Evolutionary conservation across 1,140 invertebrate genomes (phyloP).

Genomic region (Bombus fervidus): DNA sequence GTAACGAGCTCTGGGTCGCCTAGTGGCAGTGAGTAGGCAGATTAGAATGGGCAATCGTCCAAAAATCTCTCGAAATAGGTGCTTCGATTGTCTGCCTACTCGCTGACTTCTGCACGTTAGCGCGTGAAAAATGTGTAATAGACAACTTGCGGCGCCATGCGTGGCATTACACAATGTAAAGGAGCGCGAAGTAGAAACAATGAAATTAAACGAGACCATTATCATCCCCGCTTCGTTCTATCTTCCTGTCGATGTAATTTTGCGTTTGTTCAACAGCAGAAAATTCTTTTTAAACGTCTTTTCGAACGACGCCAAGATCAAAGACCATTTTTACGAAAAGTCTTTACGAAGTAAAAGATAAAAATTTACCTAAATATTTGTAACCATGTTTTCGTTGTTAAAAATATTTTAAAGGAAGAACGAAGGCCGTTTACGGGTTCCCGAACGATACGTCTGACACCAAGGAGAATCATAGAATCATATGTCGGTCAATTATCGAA

Average conservation of each 20-base stretch:
- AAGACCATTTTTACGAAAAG: neutral
- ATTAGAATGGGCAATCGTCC: conserved; percentile 62
- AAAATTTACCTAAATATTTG: neutral
- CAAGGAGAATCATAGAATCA: too few species aligned
- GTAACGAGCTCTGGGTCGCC: conserved; percentile 60
- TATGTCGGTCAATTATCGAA: neutral
- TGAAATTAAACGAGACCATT: neutral
- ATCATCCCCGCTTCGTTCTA: neutral
- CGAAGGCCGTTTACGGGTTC: too few species aligned
- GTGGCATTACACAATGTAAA: conserved; percentile 12
- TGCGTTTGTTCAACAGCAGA: neutral
- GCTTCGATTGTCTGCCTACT: conserved; percentile 43
- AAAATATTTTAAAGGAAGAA: too few species aligned
- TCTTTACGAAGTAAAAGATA: neutral
- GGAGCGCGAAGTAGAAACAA: neutral
- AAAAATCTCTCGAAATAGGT: conserved; percentile 70
- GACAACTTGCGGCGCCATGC: conserved; percentile 11
- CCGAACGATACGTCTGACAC: neutral
- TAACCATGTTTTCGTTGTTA: neutral
- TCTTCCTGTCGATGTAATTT: too few species aligned
- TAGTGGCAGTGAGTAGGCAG: conserved; percentile 61
- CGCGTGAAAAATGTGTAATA: conserved; percentile 37
- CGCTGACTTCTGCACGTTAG: conserved; percentile 24
- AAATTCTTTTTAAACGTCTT: neutral
- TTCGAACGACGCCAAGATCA: neutral